These are phyloP conservation scores for Fissipunctia ypsillon DNA, from an alignment of 2,888 invertebrate species.

Conservation along the genomic window DNA sequence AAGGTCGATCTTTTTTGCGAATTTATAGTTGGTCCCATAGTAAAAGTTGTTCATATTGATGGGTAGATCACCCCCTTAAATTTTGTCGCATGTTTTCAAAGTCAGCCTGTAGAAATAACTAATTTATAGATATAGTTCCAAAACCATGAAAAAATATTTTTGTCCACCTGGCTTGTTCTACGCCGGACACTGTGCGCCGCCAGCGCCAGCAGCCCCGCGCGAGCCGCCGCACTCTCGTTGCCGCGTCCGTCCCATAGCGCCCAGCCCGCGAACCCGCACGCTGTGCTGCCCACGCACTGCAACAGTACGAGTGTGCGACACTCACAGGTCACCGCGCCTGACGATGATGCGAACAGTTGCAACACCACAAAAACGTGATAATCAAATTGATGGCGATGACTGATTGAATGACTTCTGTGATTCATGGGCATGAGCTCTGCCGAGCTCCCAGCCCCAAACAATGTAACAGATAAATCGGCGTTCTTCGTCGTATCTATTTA, in stretches of 20 bases:
- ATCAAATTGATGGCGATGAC: background rate
- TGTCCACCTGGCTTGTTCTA: too few relatives aligned
- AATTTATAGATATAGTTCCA: too few relatives aligned
- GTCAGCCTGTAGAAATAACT: too few relatives aligned
- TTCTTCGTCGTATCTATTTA: constrained; percentile 13
- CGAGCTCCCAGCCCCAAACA: background rate
- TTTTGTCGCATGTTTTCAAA: too few relatives aligned
- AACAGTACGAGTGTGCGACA: constrained; percentile 6
- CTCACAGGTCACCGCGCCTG: too few relatives aligned
- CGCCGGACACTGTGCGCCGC: too few relatives aligned
- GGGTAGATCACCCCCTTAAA: too few relatives aligned
- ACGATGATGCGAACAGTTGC: background rate
- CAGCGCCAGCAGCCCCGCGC: constrained; percentile 82
- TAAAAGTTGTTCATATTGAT: too few relatives aligned
- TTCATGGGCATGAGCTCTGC: background rate
- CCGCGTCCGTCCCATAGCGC: constrained; percentile 84
- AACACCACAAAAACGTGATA: background rate
- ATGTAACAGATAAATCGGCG: background rate
- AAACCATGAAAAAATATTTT: too few relatives aligned
- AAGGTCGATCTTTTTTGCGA: too few relatives aligned
- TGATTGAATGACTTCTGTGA: background rate
- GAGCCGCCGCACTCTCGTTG: constrained; percentile 77
- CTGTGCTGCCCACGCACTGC: constrained; percentile 80
- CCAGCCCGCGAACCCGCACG: constrained; percentile 81
- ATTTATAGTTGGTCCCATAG: too few relatives aligned